Conservation (phyloP, 2,797 vertebrate genomes). For the Pelochelys cantorii region DNA sequence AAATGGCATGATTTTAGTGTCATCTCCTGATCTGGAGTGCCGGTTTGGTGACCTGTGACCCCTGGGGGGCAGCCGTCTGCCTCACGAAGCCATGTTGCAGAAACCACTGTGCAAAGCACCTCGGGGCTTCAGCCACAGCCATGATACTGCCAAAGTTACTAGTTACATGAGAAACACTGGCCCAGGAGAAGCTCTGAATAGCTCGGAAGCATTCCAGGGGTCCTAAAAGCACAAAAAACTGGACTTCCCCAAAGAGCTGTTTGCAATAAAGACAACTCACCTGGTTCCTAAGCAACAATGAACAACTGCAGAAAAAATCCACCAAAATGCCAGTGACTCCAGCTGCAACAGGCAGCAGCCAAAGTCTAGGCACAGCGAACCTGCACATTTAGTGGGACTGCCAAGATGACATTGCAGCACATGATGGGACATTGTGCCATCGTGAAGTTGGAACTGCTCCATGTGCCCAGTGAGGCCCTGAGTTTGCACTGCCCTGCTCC, state of each 20-base stretch:
- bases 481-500: not conserved
- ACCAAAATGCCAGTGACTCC: not conserved
- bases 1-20: constrained; percentile 12
- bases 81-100: not conserved
- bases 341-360: not conserved
- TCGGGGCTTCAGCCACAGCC: not conserved
- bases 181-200: not conserved
- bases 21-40: not conserved
- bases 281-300: not conserved
- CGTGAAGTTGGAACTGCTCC: not conserved
- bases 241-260: accelerated
- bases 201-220: not conserved
- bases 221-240: not conserved
- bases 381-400: accelerated
- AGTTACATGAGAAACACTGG: not conserved
- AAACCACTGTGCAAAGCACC: constrained; percentile 13
- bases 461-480: too few relatives aligned
- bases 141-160: accelerated
- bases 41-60: not conserved
- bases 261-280: not conserved
- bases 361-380: not conserved
- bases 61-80: not conserved
- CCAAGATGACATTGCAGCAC: not conserved
- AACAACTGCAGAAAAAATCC: not conserved
- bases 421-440: not conserved